Base-by-base conservation (phyloP, 1,140 invertebrate genomes). In the Aphelenchoides fujianensis region DNA sequence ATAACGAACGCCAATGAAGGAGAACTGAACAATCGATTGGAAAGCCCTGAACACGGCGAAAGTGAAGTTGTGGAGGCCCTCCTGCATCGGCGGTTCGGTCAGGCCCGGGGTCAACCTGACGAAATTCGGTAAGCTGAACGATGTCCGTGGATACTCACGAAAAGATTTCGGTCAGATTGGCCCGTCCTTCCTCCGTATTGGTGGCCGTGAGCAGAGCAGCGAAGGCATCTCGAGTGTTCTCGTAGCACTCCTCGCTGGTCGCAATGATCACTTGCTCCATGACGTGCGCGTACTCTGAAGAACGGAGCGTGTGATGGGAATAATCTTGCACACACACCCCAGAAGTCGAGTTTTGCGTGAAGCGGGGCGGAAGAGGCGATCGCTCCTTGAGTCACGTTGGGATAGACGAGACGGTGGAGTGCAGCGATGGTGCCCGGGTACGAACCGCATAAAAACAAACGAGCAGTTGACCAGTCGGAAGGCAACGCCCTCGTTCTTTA, bases 21-120 rank as follows among this genome's bases (percentile, higher is more conserved):
- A 30, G 34, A 30, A 59, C 35, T 75, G 74, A 2, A 79, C 66
- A 31, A 75, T 64, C 19, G 68, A 74, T 41, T 75, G 74, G 53
- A 76, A 75, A 3, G 70, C 53, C 28, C 34, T 36, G 37, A 75
- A 75, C 23, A 75, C 23, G 0, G 3, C 35, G 3, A 55, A 23
- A n/a, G 36, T 12, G 36, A 71, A 30, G 28, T 31, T 71, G 7
- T 67, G 28, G 2, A 48, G 27, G n/a, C 57, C 71, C 16, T 69
- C 7, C 53, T 41, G 23, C 12, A 63, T 35, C 12, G 54, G 16
- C 1, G n/a, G 59, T 0, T 2, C 34, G 7, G 28, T 30, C 28
- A 52, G n/a, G 5, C 23, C 2, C 0, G 68, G n/a, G 19, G 41
- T 48, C 41, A 48, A 48, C 23, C 41, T 23, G n/a, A n/a, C n/a